Base-by-base conservation (phyloP, 23 tunicate species). In the Oikopleura albicans region DNA sequence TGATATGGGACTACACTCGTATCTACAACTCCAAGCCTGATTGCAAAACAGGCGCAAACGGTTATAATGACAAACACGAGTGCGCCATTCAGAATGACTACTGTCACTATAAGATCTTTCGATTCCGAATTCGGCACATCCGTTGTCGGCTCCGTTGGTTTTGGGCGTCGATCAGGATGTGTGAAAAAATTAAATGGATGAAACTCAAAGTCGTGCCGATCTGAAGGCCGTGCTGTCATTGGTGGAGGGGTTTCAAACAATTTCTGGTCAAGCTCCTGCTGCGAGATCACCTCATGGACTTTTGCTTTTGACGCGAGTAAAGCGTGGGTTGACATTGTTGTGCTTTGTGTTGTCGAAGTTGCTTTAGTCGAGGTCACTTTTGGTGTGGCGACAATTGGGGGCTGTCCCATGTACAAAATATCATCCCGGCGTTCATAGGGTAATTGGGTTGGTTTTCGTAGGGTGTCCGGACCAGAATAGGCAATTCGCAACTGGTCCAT, bases 361-460 rank as follows among this genome's bases (percentile, higher is more conserved):
- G 79, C 35, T 71, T 71, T 27, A 16, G 27, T 71, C 2, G 79
- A 2, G 37, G 35, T 71, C 79, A 29, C 31, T 29, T 12, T 71
- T 27, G 33, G 79, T 27, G 79, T 71, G 28, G 79, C 33, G 34
- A 71, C 79, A 37, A 71, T 29, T 71, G 79, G 79, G 4, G 79
- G 79, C 37, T 16, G 79, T 2, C 79, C 79, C 79, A 71, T 71
- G 79, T 71, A 71, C 4, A 71, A 29, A 71, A 71, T 71, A 71
- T 71, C 79, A 71, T 71, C 79, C 31, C 79, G 79, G 37, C 37
- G 79, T 29, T 71, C 36, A 29, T 12, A 71, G 31, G 79, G 79
- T 16, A 71, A 22, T 31, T 71, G 37, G 2, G 79, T 71, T 27
- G 79, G 79, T 71, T 71, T 71, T 16, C 79, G 33, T 22, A 71